Base-by-base conservation (phyloP, 2,113 vertebrate genomes). In the Ornithorhynchus anatinus region DNA sequence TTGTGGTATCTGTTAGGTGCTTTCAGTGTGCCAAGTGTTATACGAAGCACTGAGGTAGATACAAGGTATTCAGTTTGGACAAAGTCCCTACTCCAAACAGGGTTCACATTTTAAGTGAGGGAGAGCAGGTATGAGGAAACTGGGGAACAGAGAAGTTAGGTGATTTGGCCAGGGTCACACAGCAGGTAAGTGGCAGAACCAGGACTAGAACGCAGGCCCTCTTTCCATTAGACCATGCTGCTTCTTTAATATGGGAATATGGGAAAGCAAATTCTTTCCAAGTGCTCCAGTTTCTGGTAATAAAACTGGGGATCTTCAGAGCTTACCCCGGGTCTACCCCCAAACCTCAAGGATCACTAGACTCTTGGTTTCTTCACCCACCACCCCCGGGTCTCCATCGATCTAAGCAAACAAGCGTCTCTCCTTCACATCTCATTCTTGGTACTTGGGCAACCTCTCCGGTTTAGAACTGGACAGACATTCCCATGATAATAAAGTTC, bases 381-480 rank as follows among this genome's bases (percentile, higher is more conserved):
- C 10, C 2, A n/a, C n/a, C n/a, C n/a, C 1, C 10, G 36, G 31
- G 25, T 68, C 68, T 56, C 64, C 27, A 62, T 60, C 22, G 53
- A 45, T 59, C 35, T 57, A 61, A 59, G 79, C 72, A 78, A 16
- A 83, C 68, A 76, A 48, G 4, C 12, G 23, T 16, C 45, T n/a
- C 3, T 38, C 59, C 75, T 79, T 36, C 50, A 56, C 36, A 58
- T 70, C 70, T 82, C 64, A 50, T 57, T 76, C 61, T 19, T 59
- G 77, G 64, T 48, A 69, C 33, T 23, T 8, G 19, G 45, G 29
- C 45, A 48, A 25, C 15, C 59, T 45, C 36, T 44, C 25, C 62
- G 79, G 68, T 72, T 78, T 76, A 61, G 70, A 66, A 61, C 3
- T n/a, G 40, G 71, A 76, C 61, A 73, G 58, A 67, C 79, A 76